These are phyloP conservation scores for Syngnathus scovelli DNA, from an alignment of 2,113 vertebrate species.

Conservation along the genomic window DNA sequence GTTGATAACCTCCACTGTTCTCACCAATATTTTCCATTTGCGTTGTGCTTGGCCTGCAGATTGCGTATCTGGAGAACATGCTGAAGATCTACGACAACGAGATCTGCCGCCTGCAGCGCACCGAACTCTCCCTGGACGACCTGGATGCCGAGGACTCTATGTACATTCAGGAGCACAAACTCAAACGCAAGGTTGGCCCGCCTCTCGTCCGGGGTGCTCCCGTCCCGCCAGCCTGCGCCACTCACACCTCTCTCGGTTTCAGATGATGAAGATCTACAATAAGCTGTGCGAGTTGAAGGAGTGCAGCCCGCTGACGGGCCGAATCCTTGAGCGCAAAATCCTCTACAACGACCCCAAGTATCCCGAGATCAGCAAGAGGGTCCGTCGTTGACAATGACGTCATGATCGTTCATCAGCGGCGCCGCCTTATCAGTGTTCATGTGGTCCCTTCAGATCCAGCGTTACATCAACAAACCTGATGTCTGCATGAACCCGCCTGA, in stretches of 20 bases:
- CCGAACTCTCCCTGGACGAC: conserved; percentile 77
- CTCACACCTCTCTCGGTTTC: background rate
- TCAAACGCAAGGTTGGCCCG: conserved; percentile 76
- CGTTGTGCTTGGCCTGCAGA: conserved; percentile 52
- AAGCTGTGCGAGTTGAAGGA: conserved; percentile 84
- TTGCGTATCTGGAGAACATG: conserved; percentile 83
- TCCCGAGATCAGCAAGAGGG: conserved; percentile 80
- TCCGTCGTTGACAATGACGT: background rate
- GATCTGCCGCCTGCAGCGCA: conserved; percentile 80
- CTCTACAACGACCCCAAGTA: conserved; percentile 76
- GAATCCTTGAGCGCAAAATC: conserved; percentile 85
- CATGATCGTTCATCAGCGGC: background rate
- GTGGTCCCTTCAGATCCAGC: conserved; percentile 68
- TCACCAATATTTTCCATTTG: too few relatives aligned
- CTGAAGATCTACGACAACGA: conserved; percentile 79
- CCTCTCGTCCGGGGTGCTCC: too few relatives aligned
- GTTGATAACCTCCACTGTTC: too few relatives aligned
- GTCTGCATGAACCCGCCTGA: conserved; percentile 77
- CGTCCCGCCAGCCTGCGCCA: background rate
- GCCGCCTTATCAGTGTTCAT: too few relatives aligned
- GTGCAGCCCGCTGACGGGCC: conserved; percentile 78
- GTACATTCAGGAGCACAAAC: conserved; percentile 85
- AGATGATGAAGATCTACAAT: conserved; percentile 87
- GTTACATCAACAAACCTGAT: conserved; percentile 79
- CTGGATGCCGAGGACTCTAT: conserved; percentile 76